Percentiles rank a stretch among this genome's conserved stretches.
Evolutionary conservation across 2,797 vertebrate genomes (phyloP).

Genomic region (Syndactyla subalaris): DNA sequence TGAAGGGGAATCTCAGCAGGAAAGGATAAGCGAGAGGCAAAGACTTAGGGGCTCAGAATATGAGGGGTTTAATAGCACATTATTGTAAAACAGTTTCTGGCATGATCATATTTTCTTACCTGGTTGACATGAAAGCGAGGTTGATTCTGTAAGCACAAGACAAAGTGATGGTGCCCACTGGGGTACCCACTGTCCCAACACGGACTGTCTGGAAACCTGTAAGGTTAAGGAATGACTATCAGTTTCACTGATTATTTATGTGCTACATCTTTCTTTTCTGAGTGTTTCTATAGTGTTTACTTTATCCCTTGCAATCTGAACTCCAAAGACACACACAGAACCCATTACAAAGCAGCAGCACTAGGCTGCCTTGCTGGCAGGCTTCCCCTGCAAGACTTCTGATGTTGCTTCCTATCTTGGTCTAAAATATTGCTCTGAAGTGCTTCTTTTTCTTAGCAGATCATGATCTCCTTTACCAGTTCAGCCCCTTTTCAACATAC

Average conservation of each 20-base stretch:
- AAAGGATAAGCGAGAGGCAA: neutral
- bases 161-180: slow-evolving; percentile 93
- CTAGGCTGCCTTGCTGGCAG: neutral
- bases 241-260: neutral
- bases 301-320: neutral
- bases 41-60: neutral
- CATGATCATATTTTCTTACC: slow-evolving; percentile 77
- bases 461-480: neutral
- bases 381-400: neutral
- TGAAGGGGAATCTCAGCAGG: neutral
- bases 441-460: neutral
- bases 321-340: neutral
- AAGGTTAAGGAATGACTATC: slow-evolving; percentile 27
- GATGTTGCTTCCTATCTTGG: neutral
- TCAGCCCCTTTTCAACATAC: neutral
- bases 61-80: neutral
- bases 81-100: neutral
- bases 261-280: neutral
- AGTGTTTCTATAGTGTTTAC: neutral
- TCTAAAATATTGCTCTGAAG: neutral
- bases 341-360: neutral
- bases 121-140: slow-evolving; percentile 96
- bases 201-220: slow-evolving; percentile 97
- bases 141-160: slow-evolving; percentile 98
- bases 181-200: slow-evolving; percentile 95